A percentile compares a stretch with the other conserved stretches of the same genome.
phyloP scores from a whole-genome alignment of 2,888 invertebrate genomes.

The Bombylius major region DNA sequence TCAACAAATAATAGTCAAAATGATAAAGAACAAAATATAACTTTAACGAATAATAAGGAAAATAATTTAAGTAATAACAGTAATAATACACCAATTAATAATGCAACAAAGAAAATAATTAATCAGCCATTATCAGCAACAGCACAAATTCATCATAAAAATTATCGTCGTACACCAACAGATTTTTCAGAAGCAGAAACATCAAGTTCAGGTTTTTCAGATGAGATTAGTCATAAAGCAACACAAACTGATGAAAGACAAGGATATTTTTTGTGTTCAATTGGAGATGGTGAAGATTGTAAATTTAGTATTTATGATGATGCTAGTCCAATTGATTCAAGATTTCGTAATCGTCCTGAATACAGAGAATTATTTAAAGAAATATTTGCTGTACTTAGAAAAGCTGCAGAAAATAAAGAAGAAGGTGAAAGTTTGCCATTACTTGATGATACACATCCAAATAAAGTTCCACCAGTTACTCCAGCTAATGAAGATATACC shows the following conservation, averaged over 20 bases:
- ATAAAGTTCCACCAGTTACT: conserved; percentile 53
- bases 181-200: conserved; percentile 80
- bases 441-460: conserved; percentile 47
- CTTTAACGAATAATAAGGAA: background rate
- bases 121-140: conserved; percentile 9
- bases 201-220: conserved; percentile 70
- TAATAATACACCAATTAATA: too few relatives aligned
- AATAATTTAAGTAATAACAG: too few relatives aligned
- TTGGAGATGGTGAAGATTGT: conserved; percentile 74
- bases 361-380: conserved; percentile 70
- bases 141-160: conserved; percentile 19
- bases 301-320: conserved; percentile 76
- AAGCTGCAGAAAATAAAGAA: conserved; percentile 71
- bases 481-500: conserved; percentile 53
- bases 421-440: conserved; percentile 63
- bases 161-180: conserved; percentile 59
- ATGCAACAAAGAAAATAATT: background rate
- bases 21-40: conserved; percentile 12
- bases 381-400: conserved; percentile 69
- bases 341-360: conserved; percentile 71
- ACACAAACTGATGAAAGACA: conserved; percentile 71
- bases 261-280: conserved; percentile 73
- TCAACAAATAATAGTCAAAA: conserved; percentile 14
- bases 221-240: conserved; percentile 69
- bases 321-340: conserved; percentile 64